These are phyloP conservation scores for Penaeus japonicus DNA, from an alignment of 1,140 invertebrate species.

Conservation along the genomic window DNA sequence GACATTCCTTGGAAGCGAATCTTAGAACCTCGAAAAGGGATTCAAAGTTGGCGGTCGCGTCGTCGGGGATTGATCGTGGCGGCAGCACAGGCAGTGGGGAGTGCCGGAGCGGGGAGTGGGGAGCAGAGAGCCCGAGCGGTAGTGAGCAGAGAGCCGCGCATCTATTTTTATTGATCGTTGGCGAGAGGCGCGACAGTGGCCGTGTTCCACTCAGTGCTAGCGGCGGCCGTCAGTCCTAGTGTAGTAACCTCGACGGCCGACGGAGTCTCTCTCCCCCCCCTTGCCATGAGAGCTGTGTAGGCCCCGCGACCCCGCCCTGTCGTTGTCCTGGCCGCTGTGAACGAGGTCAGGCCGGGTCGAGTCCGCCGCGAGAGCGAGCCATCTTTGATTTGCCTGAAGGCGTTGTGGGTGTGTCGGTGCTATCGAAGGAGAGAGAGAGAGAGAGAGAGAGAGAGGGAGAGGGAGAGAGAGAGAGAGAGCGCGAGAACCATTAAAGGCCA, in stretches of 20 bases:
- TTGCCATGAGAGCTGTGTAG: conserved; percentile 25
- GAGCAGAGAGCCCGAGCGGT: conserved; percentile 21
- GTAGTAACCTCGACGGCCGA: neutral
- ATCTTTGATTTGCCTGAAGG: neutral
- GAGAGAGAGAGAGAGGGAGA: too few species aligned
- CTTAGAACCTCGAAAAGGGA: neutral
- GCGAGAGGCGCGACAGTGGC: conserved; percentile 33
- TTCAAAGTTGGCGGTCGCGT: conserved; percentile 16
- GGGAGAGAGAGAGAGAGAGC: too few species aligned
- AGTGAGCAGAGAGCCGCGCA: conserved; percentile 14
- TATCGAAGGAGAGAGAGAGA: neutral
- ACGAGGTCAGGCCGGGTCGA: conserved; percentile 8
- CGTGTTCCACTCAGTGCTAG: conserved; percentile 4
- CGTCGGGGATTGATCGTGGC: conserved; percentile 18
- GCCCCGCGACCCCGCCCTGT: conserved; percentile 18
- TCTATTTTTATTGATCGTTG: conserved; percentile 46
- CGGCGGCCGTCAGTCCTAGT: conserved; percentile 13
- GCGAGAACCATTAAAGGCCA: neutral
- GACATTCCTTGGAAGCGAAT: too few species aligned
- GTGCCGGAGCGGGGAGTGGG: conserved; percentile 9
- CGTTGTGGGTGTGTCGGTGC: conserved; percentile 19
- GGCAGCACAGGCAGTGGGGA: conserved; percentile 20
- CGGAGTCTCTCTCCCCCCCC: neutral
- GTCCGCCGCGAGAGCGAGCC: neutral
- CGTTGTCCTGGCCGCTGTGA: neutral